These are phyloP conservation scores for Etheostoma cragini DNA, from an alignment of 2,113 vertebrate genomes.

Conservation along the genomic window DNA sequence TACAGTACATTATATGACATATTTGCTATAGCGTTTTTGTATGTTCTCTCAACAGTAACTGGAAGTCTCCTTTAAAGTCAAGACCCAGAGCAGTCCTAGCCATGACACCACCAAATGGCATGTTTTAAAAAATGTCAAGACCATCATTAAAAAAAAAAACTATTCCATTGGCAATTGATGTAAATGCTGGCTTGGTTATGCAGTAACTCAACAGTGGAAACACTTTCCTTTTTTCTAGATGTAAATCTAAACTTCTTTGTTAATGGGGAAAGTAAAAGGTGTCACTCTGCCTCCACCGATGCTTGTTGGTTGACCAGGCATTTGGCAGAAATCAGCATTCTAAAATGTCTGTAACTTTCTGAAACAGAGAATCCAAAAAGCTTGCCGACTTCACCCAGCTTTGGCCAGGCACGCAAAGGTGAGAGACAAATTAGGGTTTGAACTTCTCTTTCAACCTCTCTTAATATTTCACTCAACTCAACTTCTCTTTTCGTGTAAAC, in stretches of 20 bases:
- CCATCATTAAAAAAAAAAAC: not conserved
- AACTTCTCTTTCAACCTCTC: not conserved
- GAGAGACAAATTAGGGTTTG: not conserved
- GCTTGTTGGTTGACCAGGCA: not conserved
- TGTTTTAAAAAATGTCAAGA: not conserved
- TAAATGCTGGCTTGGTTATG: not conserved
- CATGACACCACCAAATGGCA: not conserved
- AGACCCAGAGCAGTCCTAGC: not conserved
- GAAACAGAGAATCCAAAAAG: not conserved
- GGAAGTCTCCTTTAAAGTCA: not conserved
- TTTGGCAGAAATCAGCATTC: not conserved
- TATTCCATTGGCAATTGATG: not conserved
- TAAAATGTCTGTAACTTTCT: not conserved
- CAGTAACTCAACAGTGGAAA: too few species aligned
- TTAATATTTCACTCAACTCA: not conserved
- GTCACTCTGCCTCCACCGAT: not conserved
- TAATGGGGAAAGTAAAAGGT: not conserved
- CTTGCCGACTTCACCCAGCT: not conserved
- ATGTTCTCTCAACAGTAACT: not conserved
- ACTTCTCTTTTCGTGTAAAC: not conserved
- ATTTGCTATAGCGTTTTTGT: not conserved
- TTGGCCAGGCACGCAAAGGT: not conserved
- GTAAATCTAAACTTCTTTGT: not conserved
- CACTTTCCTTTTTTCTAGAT: not conserved
- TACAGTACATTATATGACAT: not conserved